A percentile compares a stretch with the other conserved stretches of the same genome.
These are phyloP conservation scores for Limenitis camilla DNA, from an alignment of 2,888 invertebrate genomes.

Conservation along the genomic window DNA sequence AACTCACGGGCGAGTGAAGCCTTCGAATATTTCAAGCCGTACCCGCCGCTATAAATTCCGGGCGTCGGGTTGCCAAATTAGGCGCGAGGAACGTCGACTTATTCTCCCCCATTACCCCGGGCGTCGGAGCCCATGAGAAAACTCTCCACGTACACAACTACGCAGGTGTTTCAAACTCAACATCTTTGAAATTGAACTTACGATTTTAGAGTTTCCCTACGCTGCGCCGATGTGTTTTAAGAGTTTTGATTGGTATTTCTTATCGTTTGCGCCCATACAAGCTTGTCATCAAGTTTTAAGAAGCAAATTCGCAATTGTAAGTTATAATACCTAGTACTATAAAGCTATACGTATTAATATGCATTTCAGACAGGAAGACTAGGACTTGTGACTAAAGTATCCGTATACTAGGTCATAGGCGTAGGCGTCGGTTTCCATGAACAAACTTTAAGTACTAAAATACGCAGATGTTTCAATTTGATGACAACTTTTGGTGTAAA, in stretches of 20 bases:
- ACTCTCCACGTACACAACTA: constrained; percentile 46
- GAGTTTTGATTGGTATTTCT: constrained; percentile 13
- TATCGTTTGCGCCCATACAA: constrained; percentile 16
- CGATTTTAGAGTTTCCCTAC: constrained; percentile 30
- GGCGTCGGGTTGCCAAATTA: constrained; percentile 74
- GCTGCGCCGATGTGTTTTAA: constrained; percentile 19
- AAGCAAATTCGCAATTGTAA: too few relatives aligned
- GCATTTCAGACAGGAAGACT: too few relatives aligned
- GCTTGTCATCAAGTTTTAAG: too few relatives aligned
- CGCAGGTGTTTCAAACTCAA: constrained; percentile 55
- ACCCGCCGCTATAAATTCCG: constrained; percentile 70
- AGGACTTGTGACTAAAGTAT: too few relatives aligned
- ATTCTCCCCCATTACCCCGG: constrained; percentile 61
- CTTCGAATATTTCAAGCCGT: constrained; percentile 72
- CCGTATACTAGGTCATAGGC: too few relatives aligned
- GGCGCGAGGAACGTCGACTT: constrained; percentile 69
- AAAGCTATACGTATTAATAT: too few relatives aligned
- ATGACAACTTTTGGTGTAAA: too few relatives aligned
- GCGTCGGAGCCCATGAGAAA: constrained; percentile 35
- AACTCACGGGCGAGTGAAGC: constrained; percentile 72
- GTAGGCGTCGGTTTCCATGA: too few relatives aligned
- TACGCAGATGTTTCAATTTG: too few relatives aligned
- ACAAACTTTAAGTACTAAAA: too few relatives aligned
- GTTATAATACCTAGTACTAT: too few relatives aligned
- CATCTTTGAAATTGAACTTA: constrained; percentile 34